A percentile compares a stretch with the other conserved stretches of the same genome.
Conservation (phyloP, 1,140 invertebrate species). For the Bicyclus anynana region DNA sequence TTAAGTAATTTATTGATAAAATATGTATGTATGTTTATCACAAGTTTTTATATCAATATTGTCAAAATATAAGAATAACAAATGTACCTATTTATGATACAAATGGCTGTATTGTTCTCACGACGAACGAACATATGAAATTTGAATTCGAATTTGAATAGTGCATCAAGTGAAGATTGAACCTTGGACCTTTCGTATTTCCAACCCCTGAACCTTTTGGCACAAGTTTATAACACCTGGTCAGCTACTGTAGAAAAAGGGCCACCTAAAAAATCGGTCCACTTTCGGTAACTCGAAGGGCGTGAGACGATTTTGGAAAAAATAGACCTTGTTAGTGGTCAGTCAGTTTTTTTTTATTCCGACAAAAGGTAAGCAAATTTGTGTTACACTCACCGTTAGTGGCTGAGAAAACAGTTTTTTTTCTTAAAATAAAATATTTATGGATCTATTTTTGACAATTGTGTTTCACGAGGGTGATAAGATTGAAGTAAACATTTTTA, state of each 20-base stretch:
- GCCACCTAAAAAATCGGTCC: neutral
- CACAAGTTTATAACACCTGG: neutral
- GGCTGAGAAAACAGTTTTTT: slow-evolving; percentile 53
- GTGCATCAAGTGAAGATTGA: too few species aligned
- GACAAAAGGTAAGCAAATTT: slow-evolving; percentile 50
- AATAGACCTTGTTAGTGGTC: slow-evolving; percentile 59
- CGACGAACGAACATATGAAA: too few species aligned
- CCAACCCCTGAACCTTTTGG: too few species aligned
- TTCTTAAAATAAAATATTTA: slow-evolving; percentile 40
- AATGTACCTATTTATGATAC: too few species aligned
- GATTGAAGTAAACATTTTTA: too few species aligned
- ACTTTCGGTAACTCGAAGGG: slow-evolving; percentile 25
- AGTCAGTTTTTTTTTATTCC: slow-evolving; percentile 32
- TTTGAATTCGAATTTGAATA: too few species aligned
- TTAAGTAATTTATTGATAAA: too few species aligned
- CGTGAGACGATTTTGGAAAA: slow-evolving; percentile 45
- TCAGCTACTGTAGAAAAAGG: neutral
- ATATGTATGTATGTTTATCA: too few species aligned
- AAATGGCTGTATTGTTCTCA: too few species aligned
- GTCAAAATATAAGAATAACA: too few species aligned
- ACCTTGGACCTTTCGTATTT: too few species aligned
- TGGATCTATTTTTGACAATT: slow-evolving; percentile 6
- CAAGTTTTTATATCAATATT: too few species aligned
- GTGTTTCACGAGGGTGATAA: slow-evolving; percentile 4
- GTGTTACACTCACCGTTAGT: slow-evolving; percentile 46